Evolutionary conservation across 2,113 vertebrate genomes (phyloP).

Genomic region (Heterotilapia buettikoferi): DNA sequence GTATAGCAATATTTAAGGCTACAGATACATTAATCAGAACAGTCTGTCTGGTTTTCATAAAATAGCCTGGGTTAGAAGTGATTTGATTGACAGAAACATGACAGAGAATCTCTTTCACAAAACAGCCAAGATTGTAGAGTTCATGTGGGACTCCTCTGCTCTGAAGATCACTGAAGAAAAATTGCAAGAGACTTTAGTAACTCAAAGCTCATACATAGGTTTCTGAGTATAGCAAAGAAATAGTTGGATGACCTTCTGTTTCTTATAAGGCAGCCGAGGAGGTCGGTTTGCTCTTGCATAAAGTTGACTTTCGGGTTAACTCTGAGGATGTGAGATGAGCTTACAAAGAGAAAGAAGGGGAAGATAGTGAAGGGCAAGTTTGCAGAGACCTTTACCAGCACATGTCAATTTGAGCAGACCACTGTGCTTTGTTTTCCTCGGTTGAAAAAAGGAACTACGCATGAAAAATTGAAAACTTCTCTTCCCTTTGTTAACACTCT

Average conservation of each 20-base stretch:
- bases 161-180: background rate
- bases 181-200: background rate
- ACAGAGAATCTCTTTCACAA: background rate
- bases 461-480: conserved; percentile 50
- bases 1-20: background rate
- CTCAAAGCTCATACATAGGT: background rate
- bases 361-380: background rate
- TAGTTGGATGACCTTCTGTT: conserved; percentile 19
- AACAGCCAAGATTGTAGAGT: background rate
- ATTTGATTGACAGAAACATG: background rate
- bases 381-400: conserved; percentile 19
- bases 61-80: background rate
- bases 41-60: background rate
- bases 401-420: conserved; percentile 38
- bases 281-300: conserved; percentile 7
- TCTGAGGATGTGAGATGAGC: background rate
- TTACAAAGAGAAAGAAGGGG: background rate
- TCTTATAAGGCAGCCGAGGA: background rate
- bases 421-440: conserved; percentile 24
- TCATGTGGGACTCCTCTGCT: background rate
- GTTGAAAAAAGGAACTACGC: conserved; percentile 6
- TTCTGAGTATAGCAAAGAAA: background rate
- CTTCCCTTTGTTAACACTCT: conserved; percentile 35
- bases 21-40: background rate
- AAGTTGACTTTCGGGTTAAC: conserved; percentile 10